Evolutionary conservation across 2,888 invertebrate genomes (phyloP), one percentile per base, ranked within the genome.

Genomic region (Petrophora chlorosata): DNA sequence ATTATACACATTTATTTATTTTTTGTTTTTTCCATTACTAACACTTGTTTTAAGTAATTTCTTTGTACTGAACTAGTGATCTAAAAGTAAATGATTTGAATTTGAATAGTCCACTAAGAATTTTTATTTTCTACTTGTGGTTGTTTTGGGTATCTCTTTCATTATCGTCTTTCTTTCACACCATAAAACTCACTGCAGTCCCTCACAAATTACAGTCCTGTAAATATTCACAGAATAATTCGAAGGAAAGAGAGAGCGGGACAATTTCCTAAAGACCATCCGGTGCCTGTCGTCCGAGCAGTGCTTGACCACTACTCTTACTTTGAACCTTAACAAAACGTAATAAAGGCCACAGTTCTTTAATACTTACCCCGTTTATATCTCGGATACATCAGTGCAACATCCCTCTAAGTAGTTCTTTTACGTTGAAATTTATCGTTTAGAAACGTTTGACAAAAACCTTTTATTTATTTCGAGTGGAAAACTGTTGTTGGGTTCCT

Each of bases 221-320:
- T 38, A 30, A 42, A 48, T 28, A 36, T 26, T 38, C 12, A 12
- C 26, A 42, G 42, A 42, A 38, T 42, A 38, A 42, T 42, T 9
- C 32, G 26, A 32, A 47, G 32, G 42, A 44, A 59, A 45, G 46
- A 50, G 40, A 43, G 40, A 39, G 41, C 44, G 45, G 45, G 54
- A 56, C 61, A 54, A 61, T 61, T 61, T 61, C 58, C 54, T 58
- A 59, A 56, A 61, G 58, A 54, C 52, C 53, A 50, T 48, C 53
- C 50, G 49, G 48, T 23, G 53, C 13, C 48, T 30, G 44, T 36
- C 44, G 47, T 35, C 53, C 38, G 9, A 33, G 33, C 15, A 28
- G 5, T 30, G 42, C 50, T 54, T 57, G 51, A 55, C 55, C 55
- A 46, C 41, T 33, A 28, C 30, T 29, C n/a, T 28, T 3, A 55